Percentiles rank a stretch among this genome's conserved stretches.
phyloP scores from a whole-genome alignment of 2,797 vertebrate species.

The Pteropus rufus region DNA sequence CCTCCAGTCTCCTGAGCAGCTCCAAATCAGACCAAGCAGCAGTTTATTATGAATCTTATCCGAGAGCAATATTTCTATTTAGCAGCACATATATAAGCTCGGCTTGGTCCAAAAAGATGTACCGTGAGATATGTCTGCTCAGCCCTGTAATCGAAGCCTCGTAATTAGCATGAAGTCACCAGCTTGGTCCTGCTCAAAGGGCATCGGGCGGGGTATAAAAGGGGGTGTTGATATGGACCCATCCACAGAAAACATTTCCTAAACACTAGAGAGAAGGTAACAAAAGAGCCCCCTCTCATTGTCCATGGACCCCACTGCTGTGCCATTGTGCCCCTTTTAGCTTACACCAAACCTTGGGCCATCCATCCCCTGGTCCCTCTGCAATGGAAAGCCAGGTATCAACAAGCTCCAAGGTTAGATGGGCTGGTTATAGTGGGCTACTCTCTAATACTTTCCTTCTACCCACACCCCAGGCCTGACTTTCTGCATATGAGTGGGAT shows the following conservation, averaged over 20 bases:
- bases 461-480: not conserved
- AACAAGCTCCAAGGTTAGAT: not conserved
- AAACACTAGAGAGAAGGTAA: not conserved
- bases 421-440: not conserved
- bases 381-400: not conserved
- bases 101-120: constrained; percentile 14
- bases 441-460: not conserved
- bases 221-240: not conserved
- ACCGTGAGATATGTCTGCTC: constrained; percentile 30
- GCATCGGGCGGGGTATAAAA: not conserved
- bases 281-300: not conserved
- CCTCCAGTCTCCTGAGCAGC: not conserved
- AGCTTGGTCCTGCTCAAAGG: not conserved
- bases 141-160: constrained; percentile 18
- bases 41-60: constrained; percentile 25
- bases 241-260: not conserved
- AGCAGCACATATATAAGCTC: constrained; percentile 16
- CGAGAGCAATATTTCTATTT: constrained; percentile 36
- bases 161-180: constrained; percentile 38
- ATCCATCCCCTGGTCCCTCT: not conserved
- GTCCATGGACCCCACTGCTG: not conserved
- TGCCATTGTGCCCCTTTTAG: not conserved
- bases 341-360: not conserved
- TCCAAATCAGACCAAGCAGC: not conserved
- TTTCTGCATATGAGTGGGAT: not conserved